Conservation (phyloP, 1,140 invertebrate species). For the Aporrectodea caliginosa region DNA sequence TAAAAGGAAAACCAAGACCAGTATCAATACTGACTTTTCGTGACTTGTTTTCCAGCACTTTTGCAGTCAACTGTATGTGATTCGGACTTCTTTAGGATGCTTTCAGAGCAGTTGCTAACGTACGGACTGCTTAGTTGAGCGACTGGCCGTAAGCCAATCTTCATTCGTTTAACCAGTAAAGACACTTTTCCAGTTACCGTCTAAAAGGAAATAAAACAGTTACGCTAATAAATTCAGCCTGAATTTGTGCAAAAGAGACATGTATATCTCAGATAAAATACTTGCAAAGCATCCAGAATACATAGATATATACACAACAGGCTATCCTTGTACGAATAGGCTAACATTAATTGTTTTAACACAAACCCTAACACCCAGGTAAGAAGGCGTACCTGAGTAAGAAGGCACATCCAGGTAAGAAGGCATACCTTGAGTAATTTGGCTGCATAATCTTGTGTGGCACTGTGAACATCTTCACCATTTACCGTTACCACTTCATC, state of each 20-base stretch:
- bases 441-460: slow-evolving; percentile 45
- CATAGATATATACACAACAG: too few relatives aligned
- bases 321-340: not conserved
- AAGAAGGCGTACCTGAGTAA: too few relatives aligned
- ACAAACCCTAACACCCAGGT: not conserved
- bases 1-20: not conserved
- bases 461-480: slow-evolving; percentile 76
- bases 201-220: not conserved
- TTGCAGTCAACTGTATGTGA: not conserved
- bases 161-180: not conserved
- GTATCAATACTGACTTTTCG: not conserved
- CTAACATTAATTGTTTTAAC: not conserved
- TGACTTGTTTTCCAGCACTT: not conserved
- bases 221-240: not conserved
- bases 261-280: not conserved
- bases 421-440: not conserved
- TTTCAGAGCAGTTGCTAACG: not conserved
- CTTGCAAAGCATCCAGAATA: not conserved
- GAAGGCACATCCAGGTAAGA: not conserved
- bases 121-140: not conserved
- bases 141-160: not conserved
- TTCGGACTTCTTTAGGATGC: not conserved
- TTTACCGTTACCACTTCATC: slow-evolving; percentile 88
- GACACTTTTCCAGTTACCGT: not conserved
- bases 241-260: not conserved